phyloP scores from a whole-genome alignment of 2,888 invertebrate species.

The Podabrus alpinus region DNA sequence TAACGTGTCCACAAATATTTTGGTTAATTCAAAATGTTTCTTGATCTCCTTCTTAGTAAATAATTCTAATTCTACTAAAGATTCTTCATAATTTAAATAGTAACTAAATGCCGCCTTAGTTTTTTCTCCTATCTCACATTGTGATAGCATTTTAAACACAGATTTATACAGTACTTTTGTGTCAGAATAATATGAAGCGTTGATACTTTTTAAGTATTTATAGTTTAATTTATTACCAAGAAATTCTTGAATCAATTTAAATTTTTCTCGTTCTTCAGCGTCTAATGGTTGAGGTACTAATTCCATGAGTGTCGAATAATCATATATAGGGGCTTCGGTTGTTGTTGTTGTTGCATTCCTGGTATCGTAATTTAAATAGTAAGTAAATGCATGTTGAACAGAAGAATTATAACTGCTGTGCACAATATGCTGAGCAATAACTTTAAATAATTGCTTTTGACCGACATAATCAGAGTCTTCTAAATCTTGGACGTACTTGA shows the following conservation, averaged over 20 bases:
- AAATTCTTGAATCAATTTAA: constrained; percentile 9
- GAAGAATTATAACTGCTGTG: background rate
- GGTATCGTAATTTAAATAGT: background rate
- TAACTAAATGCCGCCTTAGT: constrained; percentile 21
- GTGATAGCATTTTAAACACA: background rate
- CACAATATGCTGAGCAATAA: background rate
- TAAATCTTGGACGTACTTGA: constrained; percentile 3
- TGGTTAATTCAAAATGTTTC: constrained; percentile 35
- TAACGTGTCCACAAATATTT: constrained; percentile 34
- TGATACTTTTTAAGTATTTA: constrained; percentile 1
- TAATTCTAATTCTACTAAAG: constrained; percentile 17
- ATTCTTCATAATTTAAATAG: constrained; percentile 18
- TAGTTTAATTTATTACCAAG: constrained; percentile 9
- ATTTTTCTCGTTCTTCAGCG: constrained; percentile 13
- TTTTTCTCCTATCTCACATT: background rate
- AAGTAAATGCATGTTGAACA: background rate
- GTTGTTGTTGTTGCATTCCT: background rate
- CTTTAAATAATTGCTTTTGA: constrained; percentile 4
- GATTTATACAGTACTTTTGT: constrained; percentile 2
- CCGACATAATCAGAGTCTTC: constrained; percentile 7
- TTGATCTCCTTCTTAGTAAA: constrained; percentile 31
- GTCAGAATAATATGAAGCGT: constrained; percentile 7
- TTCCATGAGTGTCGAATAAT: constrained; percentile 8
- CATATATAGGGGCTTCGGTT: background rate
- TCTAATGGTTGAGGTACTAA: constrained; percentile 20